Conservation (phyloP, 2,797 vertebrate genomes). For the Gymnodraco acuticeps region DNA sequence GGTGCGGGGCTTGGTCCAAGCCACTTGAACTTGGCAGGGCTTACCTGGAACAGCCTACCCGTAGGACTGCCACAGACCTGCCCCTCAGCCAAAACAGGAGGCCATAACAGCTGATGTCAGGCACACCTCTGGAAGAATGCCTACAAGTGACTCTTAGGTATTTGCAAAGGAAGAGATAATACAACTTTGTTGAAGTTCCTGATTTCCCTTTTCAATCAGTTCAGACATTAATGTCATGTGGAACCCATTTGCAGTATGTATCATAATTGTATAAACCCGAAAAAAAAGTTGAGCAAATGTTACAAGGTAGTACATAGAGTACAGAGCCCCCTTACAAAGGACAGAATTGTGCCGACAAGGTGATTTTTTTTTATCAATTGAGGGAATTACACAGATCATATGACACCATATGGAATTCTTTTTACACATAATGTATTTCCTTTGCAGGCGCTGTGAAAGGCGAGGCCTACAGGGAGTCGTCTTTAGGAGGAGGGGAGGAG, state of each 20-base stretch:
- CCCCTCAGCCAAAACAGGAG: conserved; percentile 62
- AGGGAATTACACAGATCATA: conserved; percentile 85
- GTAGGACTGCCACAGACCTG: conserved; percentile 75
- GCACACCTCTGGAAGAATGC: conserved; percentile 57
- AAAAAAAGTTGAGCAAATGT: conserved; percentile 25
- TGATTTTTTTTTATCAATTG: conserved; percentile 79
- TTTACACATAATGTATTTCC: conserved; percentile 88
- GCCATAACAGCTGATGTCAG: conserved; percentile 65
- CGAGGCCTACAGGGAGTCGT: conserved; percentile 83
- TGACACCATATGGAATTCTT: conserved; percentile 88
- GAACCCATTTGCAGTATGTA: background rate
- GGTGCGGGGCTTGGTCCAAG: conserved; percentile 79
- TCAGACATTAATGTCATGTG: background rate
- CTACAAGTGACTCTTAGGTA: conserved; percentile 52
- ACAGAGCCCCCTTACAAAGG: conserved; percentile 71
- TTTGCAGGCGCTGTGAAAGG: conserved; percentile 83
- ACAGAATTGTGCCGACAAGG: conserved; percentile 70
- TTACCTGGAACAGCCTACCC: conserved; percentile 81
- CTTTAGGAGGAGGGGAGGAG: conserved; percentile 81
- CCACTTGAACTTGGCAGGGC: conserved; percentile 85
- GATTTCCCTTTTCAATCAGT: conserved; percentile 21
- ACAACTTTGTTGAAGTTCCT: conserved; percentile 28
- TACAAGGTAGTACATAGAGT: conserved; percentile 31
- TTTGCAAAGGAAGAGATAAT: conserved; percentile 38
- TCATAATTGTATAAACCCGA: conserved; percentile 15